Conservation (phyloP, 2,113 vertebrate genomes). For the Percopsis transmontana region DNA sequence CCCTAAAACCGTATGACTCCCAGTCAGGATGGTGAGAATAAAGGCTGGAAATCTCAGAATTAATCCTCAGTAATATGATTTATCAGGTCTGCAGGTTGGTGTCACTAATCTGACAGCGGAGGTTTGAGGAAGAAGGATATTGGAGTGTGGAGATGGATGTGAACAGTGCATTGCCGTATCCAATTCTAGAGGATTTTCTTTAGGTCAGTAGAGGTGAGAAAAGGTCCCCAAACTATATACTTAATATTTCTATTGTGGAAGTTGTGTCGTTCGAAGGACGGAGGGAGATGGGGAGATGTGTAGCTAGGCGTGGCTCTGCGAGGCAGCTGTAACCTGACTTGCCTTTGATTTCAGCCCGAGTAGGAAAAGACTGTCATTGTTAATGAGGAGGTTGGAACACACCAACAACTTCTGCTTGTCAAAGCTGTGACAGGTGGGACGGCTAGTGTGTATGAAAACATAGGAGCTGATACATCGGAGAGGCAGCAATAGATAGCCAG, state of each 20-base stretch:
- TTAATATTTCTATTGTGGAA: too few relatives aligned
- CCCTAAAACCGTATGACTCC: constrained; percentile 24
- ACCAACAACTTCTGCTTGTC: constrained; percentile 57
- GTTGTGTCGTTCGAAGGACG: constrained; percentile 3
- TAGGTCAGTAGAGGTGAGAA: not conserved
- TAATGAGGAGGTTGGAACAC: constrained; percentile 65
- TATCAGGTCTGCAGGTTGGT: constrained; percentile 38
- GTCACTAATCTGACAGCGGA: constrained; percentile 12
- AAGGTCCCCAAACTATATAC: not conserved
- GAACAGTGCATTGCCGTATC: not conserved
- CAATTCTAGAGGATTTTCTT: not conserved
- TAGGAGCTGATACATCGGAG: constrained; percentile 59
- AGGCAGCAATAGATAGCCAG: constrained; percentile 41
- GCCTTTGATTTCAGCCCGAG: constrained; percentile 66
- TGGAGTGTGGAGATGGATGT: constrained; percentile 4
- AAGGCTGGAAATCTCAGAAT: constrained; percentile 42
- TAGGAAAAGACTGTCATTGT: constrained; percentile 66
- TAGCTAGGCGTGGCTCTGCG: constrained; percentile 59
- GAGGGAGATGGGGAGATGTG: constrained; percentile 20
- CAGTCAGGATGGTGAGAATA: constrained; percentile 21
- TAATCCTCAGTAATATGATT: constrained; percentile 28
- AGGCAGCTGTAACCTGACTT: constrained; percentile 57
- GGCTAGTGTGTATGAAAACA: constrained; percentile 49
- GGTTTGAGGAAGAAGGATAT: constrained; percentile 24
- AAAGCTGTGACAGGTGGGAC: constrained; percentile 62